These are phyloP conservation scores for Alviniconcha marisindica DNA, from an alignment of 1,140 invertebrate species.

Conservation along the genomic window DNA sequence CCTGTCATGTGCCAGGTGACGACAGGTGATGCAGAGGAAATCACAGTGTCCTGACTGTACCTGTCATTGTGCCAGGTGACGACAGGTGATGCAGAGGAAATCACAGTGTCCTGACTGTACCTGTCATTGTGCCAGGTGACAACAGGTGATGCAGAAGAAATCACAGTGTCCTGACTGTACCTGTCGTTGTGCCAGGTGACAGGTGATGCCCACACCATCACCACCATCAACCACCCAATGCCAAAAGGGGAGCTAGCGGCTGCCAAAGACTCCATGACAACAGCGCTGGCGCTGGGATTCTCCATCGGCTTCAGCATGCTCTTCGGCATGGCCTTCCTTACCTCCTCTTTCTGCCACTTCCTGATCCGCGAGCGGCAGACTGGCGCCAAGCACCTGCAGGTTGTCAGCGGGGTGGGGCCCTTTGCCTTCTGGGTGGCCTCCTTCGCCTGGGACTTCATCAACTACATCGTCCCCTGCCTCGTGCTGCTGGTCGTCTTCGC, in stretches of 20 bases:
- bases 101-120: too few species aligned
- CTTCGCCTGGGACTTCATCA: conserved; percentile 83
- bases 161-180: not conserved
- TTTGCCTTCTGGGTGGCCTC: conserved; percentile 84
- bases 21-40: too few species aligned
- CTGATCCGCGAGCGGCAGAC: conserved; percentile 68
- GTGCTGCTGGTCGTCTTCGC: conserved; percentile 66
- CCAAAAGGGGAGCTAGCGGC: conserved; percentile 47
- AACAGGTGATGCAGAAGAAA: too few species aligned
- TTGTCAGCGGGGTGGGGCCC: conserved; percentile 79
- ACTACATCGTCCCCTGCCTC: conserved; percentile 69
- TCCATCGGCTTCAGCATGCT: conserved; percentile 62
- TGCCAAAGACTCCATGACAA: conserved; percentile 37
- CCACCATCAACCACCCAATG: conserved; percentile 54
- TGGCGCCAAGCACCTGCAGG: conserved; percentile 72
- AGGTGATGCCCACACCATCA: conserved; percentile 38
- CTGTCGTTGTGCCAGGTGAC: conserved; percentile 35
- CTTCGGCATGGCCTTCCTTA: conserved; percentile 73
- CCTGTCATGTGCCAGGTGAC: too few species aligned
- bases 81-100: too few species aligned
- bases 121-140: too few species aligned
- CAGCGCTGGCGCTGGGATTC: conserved; percentile 52
- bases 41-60: too few species aligned
- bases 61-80: too few species aligned
- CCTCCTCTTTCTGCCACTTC: conserved; percentile 70